Percentiles rank a stretch among this genome's conserved stretches.
phyloP scores from a whole-genome alignment of 2,113 vertebrate species.

The Solea solea region DNA sequence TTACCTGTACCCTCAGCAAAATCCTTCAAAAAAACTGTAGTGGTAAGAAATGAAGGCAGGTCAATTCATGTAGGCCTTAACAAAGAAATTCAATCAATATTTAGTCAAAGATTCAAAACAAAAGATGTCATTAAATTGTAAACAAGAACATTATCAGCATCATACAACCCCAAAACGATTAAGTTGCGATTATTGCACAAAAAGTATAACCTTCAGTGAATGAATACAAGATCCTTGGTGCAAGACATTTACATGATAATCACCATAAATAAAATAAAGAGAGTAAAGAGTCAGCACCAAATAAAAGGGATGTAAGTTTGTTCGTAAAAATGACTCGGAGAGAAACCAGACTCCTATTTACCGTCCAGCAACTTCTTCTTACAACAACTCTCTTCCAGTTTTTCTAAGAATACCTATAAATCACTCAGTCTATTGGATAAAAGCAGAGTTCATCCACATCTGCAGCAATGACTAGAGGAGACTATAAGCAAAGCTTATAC shows the following conservation, averaged over 20 bases:
- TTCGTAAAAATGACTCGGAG: conserved; percentile 23
- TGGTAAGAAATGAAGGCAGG: conserved; percentile 28
- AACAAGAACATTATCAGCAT: conserved; percentile 52
- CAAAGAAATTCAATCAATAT: conserved; percentile 22
- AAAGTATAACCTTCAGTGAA: conserved; percentile 18
- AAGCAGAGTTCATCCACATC: conserved; percentile 23
- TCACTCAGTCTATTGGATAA: conserved; percentile 6
- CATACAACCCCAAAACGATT: conserved; percentile 36
- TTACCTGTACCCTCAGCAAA: conserved; percentile 34
- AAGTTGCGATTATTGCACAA: conserved; percentile 70
- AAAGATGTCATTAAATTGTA: conserved; percentile 47
- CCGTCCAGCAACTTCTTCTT: conserved; percentile 18
- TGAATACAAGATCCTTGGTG: conserved; percentile 4
- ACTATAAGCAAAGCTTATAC: neutral
- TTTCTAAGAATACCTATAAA: conserved; percentile 24
- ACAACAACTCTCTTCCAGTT: conserved; percentile 8
- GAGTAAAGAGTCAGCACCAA: conserved; percentile 10
- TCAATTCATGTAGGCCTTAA: conserved; percentile 15
- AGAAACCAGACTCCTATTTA: conserved; percentile 21
- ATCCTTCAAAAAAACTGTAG: conserved; percentile 18
- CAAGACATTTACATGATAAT: conserved; percentile 39
- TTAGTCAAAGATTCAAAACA: conserved; percentile 25
- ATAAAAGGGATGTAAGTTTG: conserved; percentile 39
- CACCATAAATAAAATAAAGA: conserved; percentile 32
- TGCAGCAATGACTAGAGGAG: neutral